Evolutionary conservation across 2,113 vertebrate species (phyloP).

Genomic region (Zootoca vivipara): DNA sequence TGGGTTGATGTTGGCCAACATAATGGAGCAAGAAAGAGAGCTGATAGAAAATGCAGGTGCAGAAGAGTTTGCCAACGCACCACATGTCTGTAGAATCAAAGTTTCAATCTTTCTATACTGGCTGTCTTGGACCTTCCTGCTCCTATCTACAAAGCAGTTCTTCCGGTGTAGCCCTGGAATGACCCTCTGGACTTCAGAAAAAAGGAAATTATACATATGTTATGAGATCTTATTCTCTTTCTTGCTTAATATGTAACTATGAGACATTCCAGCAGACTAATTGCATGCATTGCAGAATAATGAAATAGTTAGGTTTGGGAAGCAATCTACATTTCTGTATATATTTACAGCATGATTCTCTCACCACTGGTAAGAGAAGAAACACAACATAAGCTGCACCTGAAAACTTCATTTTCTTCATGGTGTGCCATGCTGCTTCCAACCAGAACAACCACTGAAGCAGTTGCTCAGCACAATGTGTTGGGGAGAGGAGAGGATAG

Average conservation of each 20-base stretch:
- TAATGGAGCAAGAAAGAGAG: background rate
- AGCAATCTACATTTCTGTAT: slow-evolving; percentile 40
- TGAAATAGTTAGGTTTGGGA: background rate
- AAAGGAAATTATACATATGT: background rate
- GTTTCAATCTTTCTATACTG: too few relatives aligned
- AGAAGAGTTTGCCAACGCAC: background rate
- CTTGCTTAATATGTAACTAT: background rate
- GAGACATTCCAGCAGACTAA: background rate
- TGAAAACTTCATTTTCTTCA: slow-evolving; percentile 67
- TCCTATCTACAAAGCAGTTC: background rate
- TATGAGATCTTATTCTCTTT: background rate
- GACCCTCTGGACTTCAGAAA: background rate
- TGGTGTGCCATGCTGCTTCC: slow-evolving; percentile 66
- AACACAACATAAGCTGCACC: slow-evolving; percentile 60
- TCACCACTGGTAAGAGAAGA: slow-evolving; percentile 58
- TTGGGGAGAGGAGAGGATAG: slow-evolving; percentile 61
- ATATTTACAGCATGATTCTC: slow-evolving; percentile 50
- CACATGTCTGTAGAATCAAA: background rate
- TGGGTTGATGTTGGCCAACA: background rate
- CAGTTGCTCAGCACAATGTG: slow-evolving; percentile 67
- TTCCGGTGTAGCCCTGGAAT: background rate
- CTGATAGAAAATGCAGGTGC: background rate
- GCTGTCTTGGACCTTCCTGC: background rate
- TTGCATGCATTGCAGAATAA: background rate
- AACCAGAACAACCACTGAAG: slow-evolving; percentile 66